Conservation (phyloP, 2,888 invertebrate genomes). For the Rhaphigaster nebulosa region DNA sequence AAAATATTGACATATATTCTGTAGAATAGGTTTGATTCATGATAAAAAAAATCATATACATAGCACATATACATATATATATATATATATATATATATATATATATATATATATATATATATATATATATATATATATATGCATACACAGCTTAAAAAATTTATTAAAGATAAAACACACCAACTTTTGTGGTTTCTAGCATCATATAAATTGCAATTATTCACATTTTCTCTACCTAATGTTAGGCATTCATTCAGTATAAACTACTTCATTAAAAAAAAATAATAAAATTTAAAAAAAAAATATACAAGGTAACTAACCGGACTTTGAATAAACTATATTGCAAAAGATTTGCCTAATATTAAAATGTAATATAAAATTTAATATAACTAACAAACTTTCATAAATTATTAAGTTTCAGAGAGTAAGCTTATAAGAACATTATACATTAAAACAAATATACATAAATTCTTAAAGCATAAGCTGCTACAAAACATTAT, state of each 20-base stretch:
- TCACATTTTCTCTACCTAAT: neutral
- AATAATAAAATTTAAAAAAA: neutral
- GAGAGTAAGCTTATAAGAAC: conserved; percentile 29
- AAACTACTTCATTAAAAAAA: neutral
- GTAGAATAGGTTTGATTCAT: neutral
- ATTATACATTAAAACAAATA: conserved; percentile 36
- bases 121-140: neutral
- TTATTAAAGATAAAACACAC: conserved; percentile 11
- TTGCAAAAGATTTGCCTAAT: conserved; percentile 4
- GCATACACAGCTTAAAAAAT: neutral
- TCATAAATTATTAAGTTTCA: conserved; percentile 13
- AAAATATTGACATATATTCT: neutral
- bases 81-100: neutral
- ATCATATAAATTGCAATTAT: neutral
- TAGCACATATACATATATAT: neutral
- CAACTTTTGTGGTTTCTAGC: conserved; percentile 7
- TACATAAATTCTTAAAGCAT: conserved; percentile 31
- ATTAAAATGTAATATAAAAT: conserved; percentile 37
- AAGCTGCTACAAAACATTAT: conserved; percentile 38
- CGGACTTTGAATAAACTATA: conserved; percentile 38
- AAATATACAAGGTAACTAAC: conserved; percentile 35
- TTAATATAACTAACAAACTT: conserved; percentile 21
- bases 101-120: neutral
- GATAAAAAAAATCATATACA: neutral
- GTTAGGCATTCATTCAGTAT: neutral